These are phyloP conservation scores for Metallyticus violacea DNA, from an alignment of 2,888 invertebrate species.

Conservation along the genomic window DNA sequence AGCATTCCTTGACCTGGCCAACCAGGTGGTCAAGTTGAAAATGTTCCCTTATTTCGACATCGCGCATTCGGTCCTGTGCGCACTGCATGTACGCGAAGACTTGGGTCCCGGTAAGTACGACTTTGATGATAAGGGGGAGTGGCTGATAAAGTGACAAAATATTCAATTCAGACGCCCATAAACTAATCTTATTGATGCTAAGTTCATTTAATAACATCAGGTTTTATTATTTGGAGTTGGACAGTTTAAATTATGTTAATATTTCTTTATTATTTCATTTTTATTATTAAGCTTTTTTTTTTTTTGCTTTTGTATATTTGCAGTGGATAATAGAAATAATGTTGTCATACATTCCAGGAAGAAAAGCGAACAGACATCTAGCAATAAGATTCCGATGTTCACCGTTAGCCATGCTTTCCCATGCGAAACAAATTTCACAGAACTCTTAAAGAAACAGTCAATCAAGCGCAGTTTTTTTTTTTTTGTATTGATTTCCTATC, in stretches of 20 bases:
- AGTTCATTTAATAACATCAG: not conserved
- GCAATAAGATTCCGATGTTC: not conserved
- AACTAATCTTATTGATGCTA: not conserved
- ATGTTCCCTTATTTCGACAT: conserved; percentile 99
- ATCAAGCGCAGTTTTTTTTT: not conserved
- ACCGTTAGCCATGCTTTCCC: not conserved
- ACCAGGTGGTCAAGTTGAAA: conserved; percentile 97
- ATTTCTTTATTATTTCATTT: not conserved
- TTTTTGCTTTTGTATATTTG: not conserved
- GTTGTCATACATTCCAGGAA: not conserved
- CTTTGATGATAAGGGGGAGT: not conserved
- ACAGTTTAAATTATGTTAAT: not conserved
- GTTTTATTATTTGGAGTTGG: not conserved
- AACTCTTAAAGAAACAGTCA: too few relatives aligned
- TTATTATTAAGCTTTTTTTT: not conserved
- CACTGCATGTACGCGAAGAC: conserved; percentile 93
- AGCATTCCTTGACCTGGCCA: conserved; percentile 95
- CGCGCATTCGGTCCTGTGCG: conserved; percentile 93
- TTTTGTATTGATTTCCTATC: not conserved
- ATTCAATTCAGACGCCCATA: not conserved
- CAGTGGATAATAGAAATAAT: not conserved
- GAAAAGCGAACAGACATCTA: not conserved
- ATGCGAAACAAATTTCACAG: not conserved
- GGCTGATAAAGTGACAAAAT: not conserved
- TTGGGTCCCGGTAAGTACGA: conserved; percentile 75